Percentiles rank a stretch among this genome's conserved stretches.
Evolutionary conservation across 2,113 vertebrate genomes (phyloP).

Genomic region (Bos javanicus): DNA sequence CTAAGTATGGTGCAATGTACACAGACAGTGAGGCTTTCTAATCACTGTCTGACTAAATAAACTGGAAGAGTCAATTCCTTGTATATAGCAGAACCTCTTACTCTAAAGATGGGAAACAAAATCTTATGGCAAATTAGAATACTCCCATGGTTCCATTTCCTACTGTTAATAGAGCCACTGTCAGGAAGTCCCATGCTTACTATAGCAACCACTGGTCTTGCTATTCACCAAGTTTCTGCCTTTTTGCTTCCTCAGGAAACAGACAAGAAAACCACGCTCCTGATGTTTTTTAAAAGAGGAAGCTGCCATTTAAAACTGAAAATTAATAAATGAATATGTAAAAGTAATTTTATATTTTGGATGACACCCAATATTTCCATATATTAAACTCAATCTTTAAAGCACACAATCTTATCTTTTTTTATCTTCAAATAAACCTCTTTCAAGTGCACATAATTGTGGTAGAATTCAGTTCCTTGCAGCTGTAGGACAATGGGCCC

Average conservation of each 20-base stretch:
- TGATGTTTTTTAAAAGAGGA: slow-evolving; percentile 17
- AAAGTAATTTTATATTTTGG: slow-evolving; percentile 25
- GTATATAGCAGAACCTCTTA: background rate
- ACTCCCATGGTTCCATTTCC: background rate
- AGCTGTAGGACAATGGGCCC: background rate
- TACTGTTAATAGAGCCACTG: background rate
- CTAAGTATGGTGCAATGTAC: background rate
- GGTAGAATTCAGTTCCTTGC: background rate
- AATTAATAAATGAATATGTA: slow-evolving; percentile 32
- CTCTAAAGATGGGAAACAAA: slow-evolving; percentile 34
- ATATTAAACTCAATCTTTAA: slow-evolving; percentile 21
- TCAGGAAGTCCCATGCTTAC: slow-evolving; percentile 37
- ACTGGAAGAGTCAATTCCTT: background rate
- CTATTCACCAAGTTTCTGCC: slow-evolving; percentile 41
- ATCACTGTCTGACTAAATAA: background rate
- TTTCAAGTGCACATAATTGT: background rate
- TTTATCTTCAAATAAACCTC: slow-evolving; percentile 18
- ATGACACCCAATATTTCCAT: background rate
- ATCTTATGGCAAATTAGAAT: slow-evolving; percentile 16
- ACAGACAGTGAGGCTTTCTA: background rate
- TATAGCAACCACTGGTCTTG: slow-evolving; percentile 46
- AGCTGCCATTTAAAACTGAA: slow-evolving; percentile 53
- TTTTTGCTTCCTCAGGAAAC: slow-evolving; percentile 55
- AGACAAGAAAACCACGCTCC: slow-evolving; percentile 52
- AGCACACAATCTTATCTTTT: background rate